Base-by-base conservation (phyloP, 2,113 vertebrate genomes). In the Tetrax tetrax region DNA sequence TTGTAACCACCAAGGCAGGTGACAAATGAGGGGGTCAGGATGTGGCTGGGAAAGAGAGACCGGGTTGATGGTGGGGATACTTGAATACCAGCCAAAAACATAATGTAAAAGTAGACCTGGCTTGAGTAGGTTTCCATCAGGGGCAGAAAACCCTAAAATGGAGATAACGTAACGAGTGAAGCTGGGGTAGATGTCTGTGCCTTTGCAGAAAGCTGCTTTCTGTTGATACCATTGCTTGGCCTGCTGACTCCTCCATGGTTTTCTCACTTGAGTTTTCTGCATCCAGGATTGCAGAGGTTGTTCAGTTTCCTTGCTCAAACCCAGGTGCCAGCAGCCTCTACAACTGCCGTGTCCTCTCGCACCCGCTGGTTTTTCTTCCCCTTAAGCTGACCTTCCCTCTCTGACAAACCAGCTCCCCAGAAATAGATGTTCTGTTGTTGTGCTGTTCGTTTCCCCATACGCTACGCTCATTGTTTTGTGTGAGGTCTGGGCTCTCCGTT, bases 401-500 rank as follows among this genome's bases (percentile, higher is more conserved):
- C 24, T 76, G 60, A 77, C 22, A 54, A 47, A n/a, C 28, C 29
- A 33, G 15, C 24, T 61, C 22, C 12, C 23, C 16, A 19, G 11
- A 22, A 59, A 3, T 20, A 54, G n/a, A 61, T 76, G 61, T 61
- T 48, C 38, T 83, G 48, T n/a, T 38, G 14, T 22, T 12, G n/a
- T 2, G 3, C 45, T 61, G 22, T 53, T 48, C 1, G 3, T 59
- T 51, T 50, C 54, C 47, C 64, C 3, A 0, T 25, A 29, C 12
- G 3, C 41, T 48, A 7, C 15, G 10, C 41, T 63, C 23, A 10
- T 48, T 70, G 57, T 50, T 56, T 31, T 27, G 31, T 0, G 1
- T 1, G 6, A 18, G n/a, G 35, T 43, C 57, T 77, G 29, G 11
- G 24, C 38, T 77, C 43, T 70, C n/a, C 7, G 3, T 83, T 83